Percentiles rank a stretch among this genome's conserved stretches.
These are phyloP conservation scores for Paraescarpia echinospica DNA, from an alignment of 1,140 invertebrate genomes.

Conservation along the genomic window DNA sequence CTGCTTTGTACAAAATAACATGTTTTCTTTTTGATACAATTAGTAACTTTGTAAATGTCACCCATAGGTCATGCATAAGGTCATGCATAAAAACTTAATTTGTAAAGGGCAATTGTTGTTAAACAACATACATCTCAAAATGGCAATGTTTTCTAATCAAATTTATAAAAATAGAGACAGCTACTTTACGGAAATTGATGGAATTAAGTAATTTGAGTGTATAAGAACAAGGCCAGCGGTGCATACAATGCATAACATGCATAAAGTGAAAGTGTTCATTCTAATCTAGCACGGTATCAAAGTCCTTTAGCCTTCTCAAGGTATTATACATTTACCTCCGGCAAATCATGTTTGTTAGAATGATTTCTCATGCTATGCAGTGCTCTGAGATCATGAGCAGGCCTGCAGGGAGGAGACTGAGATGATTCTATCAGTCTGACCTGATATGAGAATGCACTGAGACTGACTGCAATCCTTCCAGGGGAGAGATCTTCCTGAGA, in stretches of 20 bases:
- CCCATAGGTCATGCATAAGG: neutral
- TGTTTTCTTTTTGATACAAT: neutral
- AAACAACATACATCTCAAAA: neutral
- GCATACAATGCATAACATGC: neutral
- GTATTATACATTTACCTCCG: neutral
- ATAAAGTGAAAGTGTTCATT: neutral
- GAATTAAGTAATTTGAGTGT: neutral
- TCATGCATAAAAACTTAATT: neutral
- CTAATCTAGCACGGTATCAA: neutral
- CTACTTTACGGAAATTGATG: neutral
- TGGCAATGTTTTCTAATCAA: neutral
- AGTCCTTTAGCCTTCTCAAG: too few species aligned
- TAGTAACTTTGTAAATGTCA: neutral
- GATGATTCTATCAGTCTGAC: too few species aligned
- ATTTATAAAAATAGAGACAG: neutral
- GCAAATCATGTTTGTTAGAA: neutral
- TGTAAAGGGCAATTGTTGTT: neutral
- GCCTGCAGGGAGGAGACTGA: too few species aligned
- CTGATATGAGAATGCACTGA: too few species aligned
- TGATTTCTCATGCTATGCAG: neutral
- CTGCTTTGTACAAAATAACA: too few species aligned
- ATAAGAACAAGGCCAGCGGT: neutral
- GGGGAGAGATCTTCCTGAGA: too few species aligned
- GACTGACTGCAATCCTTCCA: too few species aligned
- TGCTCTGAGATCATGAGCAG: too few species aligned